phyloP scores from a whole-genome alignment of 2,113 vertebrate species.

The Microcebus griseorufus region DNA sequence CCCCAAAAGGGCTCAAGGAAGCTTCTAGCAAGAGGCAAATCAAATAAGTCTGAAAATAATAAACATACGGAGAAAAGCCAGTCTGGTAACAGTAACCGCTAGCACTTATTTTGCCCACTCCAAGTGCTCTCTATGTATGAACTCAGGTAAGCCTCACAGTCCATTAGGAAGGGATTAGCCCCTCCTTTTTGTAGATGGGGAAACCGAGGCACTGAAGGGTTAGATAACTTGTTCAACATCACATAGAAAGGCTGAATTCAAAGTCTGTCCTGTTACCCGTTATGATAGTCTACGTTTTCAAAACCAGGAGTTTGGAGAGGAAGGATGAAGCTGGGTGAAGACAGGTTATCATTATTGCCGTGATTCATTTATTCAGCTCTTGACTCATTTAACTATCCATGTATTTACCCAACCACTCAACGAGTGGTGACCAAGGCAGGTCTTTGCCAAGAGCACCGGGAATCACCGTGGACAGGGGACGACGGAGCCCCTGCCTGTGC shows the following conservation, averaged over 20 bases:
- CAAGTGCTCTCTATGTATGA: background rate
- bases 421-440: background rate
- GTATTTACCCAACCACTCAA: background rate
- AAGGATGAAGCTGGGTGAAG: background rate
- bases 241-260: background rate
- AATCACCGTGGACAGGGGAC: background rate
- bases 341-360: background rate
- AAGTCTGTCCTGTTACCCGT: background rate
- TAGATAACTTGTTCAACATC: background rate
- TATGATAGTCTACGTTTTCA: background rate
- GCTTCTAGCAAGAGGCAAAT: conserved; percentile 34
- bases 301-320: background rate
- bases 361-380: background rate
- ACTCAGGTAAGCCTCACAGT: background rate
- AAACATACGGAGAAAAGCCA: background rate
- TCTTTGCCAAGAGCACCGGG: background rate
- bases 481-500: background rate
- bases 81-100: background rate
- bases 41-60: background rate
- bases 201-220: background rate
- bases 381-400: background rate
- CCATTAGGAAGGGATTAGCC: background rate
- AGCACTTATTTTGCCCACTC: background rate
- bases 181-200: background rate
- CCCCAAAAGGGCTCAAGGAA: conserved; percentile 19